Conservation (phyloP, 2,797 vertebrate genomes). For the Malurus leucopterus region DNA sequence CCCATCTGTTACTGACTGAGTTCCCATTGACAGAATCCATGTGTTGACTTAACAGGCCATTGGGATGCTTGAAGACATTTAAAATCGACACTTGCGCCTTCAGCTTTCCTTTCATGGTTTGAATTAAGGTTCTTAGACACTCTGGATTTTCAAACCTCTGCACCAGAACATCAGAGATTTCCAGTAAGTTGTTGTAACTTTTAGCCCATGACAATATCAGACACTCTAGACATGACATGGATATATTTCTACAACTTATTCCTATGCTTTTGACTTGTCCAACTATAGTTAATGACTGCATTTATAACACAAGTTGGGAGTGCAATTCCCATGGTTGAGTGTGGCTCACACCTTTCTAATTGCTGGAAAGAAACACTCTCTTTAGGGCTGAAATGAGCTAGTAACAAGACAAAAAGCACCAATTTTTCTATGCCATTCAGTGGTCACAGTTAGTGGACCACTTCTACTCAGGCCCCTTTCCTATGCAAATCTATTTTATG, state of each 20-base stretch:
- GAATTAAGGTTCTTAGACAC: background rate
- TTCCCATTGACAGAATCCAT: background rate
- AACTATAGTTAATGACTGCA: background rate
- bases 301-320: background rate
- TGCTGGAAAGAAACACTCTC: background rate
- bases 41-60: background rate
- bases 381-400: background rate
- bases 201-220: background rate
- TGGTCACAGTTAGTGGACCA: background rate
- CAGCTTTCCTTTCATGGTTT: background rate
- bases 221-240: background rate
- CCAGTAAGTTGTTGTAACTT: background rate
- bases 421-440: background rate
- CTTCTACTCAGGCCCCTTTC: background rate
- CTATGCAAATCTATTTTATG: background rate
- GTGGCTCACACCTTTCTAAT: background rate
- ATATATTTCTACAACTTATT: background rate
- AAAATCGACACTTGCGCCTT: background rate
- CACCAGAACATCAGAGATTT: background rate
- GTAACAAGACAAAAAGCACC: accelerated
- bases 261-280: background rate
- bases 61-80: background rate
- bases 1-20: background rate
- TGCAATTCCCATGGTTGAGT: background rate
- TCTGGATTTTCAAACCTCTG: background rate